Conservation (phyloP, 2,888 invertebrate genomes). For the Lacanobia oleracea region DNA sequence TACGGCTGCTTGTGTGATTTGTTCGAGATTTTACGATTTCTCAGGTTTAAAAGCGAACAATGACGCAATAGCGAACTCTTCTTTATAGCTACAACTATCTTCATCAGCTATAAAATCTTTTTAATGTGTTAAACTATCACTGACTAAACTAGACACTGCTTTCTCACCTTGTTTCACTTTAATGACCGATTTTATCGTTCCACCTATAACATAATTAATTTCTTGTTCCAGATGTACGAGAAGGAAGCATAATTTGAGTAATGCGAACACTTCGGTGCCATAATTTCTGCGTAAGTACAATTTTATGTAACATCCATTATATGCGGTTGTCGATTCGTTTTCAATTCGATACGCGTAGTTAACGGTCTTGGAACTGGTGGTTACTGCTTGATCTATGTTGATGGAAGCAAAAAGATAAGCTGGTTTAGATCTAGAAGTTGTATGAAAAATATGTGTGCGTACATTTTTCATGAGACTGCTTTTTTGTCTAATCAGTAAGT, state of each 20-base stretch:
- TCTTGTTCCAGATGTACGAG: constrained; percentile 83
- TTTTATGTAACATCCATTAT: constrained; percentile 57
- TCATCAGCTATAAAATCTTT: constrained; percentile 37
- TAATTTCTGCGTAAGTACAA: constrained; percentile 83
- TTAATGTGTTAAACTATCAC: constrained; percentile 36
- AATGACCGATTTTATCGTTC: constrained; percentile 27
- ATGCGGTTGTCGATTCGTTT: constrained; percentile 60
- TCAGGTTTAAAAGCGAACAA: not conserved
- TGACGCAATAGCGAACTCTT: not conserved
- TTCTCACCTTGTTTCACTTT: constrained; percentile 36
- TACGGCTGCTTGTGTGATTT: constrained; percentile 12
- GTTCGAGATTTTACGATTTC: constrained; percentile 9
- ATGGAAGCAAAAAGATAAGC: constrained; percentile 64
- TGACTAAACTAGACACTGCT: constrained; percentile 4
- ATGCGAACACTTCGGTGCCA: constrained; percentile 83
- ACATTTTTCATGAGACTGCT: constrained; percentile 33
- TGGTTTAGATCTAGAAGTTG: constrained; percentile 41
- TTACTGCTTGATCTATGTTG: constrained; percentile 65
- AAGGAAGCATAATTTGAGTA: constrained; percentile 82
- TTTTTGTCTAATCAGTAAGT: constrained; percentile 41
- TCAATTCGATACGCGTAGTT: constrained; percentile 66
- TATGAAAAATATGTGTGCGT: constrained; percentile 41
- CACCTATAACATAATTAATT: constrained; percentile 51
- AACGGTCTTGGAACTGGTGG: constrained; percentile 55
- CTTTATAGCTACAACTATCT: constrained; percentile 7